These are phyloP conservation scores for Tadarida brasiliensis DNA, from an alignment of 2,797 vertebrate species.

Conservation along the genomic window DNA sequence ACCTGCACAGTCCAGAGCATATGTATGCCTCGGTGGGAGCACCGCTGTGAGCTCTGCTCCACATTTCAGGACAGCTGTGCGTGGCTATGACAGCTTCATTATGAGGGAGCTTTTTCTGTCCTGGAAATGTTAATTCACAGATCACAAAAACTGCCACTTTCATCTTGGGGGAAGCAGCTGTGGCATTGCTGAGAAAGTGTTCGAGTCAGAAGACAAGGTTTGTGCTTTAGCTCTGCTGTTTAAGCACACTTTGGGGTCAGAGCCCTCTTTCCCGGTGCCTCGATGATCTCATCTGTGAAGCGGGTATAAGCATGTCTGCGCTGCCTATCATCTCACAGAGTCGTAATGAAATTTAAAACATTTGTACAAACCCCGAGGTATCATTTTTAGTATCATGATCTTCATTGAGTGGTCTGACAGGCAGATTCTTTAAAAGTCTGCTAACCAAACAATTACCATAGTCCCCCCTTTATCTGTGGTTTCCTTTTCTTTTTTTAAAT, in stretches of 20 bases:
- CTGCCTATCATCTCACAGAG: neutral
- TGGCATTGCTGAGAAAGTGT: neutral
- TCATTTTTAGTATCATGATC: neutral
- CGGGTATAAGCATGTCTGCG: rapidly evolving
- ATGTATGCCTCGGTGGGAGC: rapidly evolving
- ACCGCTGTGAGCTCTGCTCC: neutral
- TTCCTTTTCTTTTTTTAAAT: neutral
- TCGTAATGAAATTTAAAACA: neutral
- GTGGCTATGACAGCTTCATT: conserved; percentile 34
- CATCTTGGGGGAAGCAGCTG: neutral
- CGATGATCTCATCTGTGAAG: neutral
- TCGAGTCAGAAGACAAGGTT: neutral
- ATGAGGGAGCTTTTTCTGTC: neutral
- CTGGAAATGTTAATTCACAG: conserved; percentile 59
- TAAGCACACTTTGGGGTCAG: neutral
- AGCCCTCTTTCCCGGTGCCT: neutral
- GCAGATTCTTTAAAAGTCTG: neutral
- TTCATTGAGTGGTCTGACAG: neutral
- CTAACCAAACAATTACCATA: neutral
- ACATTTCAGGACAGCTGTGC: neutral
- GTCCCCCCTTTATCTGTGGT: rapidly evolving
- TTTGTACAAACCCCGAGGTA: neutral
- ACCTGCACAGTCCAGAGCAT: neutral
- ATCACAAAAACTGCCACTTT: conserved; percentile 43
- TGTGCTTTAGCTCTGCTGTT: neutral